A percentile compares a stretch with the other conserved stretches of the same genome.
These are phyloP conservation scores for Muricea muricata DNA, from an alignment of 92 coral and sea anemone genomes.

Conservation along the genomic window DNA sequence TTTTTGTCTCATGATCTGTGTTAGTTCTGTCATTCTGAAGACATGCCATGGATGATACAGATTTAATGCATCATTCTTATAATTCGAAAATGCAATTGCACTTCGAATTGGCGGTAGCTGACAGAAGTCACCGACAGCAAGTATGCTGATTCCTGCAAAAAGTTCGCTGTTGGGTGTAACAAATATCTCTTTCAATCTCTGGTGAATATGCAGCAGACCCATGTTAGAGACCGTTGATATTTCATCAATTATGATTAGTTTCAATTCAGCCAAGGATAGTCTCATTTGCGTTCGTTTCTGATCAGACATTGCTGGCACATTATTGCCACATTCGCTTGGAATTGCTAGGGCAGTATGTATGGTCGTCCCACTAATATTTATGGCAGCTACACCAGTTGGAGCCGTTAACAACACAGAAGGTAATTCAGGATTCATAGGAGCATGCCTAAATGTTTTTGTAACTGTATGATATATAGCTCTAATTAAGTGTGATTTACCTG, in stretches of 20 bases:
- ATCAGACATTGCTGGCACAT: conserved; percentile 67
- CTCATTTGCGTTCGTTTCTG: conserved; percentile 65
- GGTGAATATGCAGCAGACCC: conserved; percentile 67
- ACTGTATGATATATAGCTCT: conserved; percentile 58
- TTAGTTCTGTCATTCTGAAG: conserved; percentile 34
- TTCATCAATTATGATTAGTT: conserved; percentile 6
- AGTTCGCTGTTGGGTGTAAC: conserved; percentile 7
- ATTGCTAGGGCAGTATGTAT: conserved; percentile 68
- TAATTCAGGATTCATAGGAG: conserved; percentile 58
- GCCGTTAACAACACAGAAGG: conserved; percentile 69
- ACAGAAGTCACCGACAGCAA: conserved; percentile 4
- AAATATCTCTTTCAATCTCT: conserved; percentile 23
- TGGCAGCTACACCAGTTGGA: conserved; percentile 74
- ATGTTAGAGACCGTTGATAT: conserved; percentile 62
- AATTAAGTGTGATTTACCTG: conserved; percentile 63
- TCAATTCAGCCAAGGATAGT: conserved; percentile 44
- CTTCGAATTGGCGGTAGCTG: conserved; percentile 15
- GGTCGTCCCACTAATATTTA: conserved; percentile 67
- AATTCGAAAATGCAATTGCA: conserved; percentile 2
- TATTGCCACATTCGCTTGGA: conserved; percentile 57
- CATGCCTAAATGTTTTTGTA: conserved; percentile 68
- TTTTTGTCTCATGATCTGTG: conserved; percentile 67
- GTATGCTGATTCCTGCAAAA: conserved; percentile 20
- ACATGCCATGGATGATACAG: conserved; percentile 7
- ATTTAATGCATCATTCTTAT: conserved; percentile 27